phyloP scores from a whole-genome alignment of 2,113 vertebrate genomes.

The Ornithorhynchus anatinus region DNA sequence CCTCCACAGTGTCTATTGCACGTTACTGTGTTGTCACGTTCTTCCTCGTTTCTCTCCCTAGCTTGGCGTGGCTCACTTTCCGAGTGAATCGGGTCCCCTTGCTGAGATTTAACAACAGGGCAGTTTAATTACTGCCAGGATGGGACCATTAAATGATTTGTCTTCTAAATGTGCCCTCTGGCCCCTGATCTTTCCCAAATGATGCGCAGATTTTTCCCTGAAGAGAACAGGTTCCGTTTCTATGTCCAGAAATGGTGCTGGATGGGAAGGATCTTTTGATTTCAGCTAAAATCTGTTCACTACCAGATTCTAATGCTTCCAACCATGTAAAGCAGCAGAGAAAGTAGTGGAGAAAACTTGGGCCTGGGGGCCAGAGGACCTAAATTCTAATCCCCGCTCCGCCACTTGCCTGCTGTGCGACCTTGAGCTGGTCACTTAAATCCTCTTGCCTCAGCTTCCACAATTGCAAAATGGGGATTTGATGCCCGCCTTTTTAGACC shows the following conservation, averaged over 20 bases:
- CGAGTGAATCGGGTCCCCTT: constrained; percentile 41
- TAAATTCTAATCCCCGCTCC: too few relatives aligned
- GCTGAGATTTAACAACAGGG: constrained; percentile 32
- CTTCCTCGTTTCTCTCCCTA: constrained; percentile 40
- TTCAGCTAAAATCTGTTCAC: too few relatives aligned
- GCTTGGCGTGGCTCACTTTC: constrained; percentile 37
- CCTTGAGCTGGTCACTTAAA: too few relatives aligned
- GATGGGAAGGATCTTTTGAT: not conserved
- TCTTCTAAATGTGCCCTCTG: not conserved
- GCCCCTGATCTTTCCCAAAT: constrained; percentile 9
- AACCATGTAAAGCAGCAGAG: too few relatives aligned
- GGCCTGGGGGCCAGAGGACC: too few relatives aligned
- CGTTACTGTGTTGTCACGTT: constrained; percentile 41
- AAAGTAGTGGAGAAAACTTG: too few relatives aligned
- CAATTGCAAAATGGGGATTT: too few relatives aligned
- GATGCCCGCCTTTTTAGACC: too few relatives aligned
- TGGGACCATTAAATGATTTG: constrained; percentile 38
- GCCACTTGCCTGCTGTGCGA: too few relatives aligned
- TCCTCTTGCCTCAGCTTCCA: too few relatives aligned
- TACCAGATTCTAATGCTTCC: too few relatives aligned
- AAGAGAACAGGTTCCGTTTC: constrained; percentile 32
- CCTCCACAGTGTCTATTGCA: too few relatives aligned
- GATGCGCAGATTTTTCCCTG: not conserved
- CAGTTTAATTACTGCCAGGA: constrained; percentile 43
- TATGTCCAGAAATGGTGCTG: constrained; percentile 18